Conservation (phyloP, 1,140 invertebrate species). For the Meloidogyne hapla region DNA sequence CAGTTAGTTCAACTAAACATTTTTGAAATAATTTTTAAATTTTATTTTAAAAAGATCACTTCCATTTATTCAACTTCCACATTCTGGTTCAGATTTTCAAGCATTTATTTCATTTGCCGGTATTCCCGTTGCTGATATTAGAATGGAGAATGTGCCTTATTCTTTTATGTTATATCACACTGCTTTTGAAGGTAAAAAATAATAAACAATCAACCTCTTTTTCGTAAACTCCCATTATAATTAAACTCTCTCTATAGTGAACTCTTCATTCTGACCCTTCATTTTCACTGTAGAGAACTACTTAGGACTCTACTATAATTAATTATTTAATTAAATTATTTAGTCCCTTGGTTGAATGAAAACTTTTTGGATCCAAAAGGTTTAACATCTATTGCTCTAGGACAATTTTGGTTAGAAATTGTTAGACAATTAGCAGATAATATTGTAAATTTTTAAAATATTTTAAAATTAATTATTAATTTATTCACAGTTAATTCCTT, state of each 20-base stretch:
- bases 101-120: constrained; percentile 46
- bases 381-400: constrained; percentile 42
- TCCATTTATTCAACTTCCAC: constrained; percentile 37
- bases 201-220: too few species aligned
- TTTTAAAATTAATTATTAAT: constrained; percentile 19
- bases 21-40: too few species aligned
- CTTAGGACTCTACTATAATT: too few species aligned
- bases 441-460: constrained; percentile 38
- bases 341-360: constrained; percentile 44
- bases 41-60: constrained; percentile 33
- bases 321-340: constrained; percentile 2
- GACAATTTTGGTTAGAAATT: constrained; percentile 55
- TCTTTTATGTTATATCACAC: constrained; percentile 55
- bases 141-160: constrained; percentile 49
- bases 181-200: not conserved
- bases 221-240: too few species aligned
- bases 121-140: constrained; percentile 47
- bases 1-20: too few species aligned
- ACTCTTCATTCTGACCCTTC: too few species aligned
- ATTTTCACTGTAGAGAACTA: too few species aligned
- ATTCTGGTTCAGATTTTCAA: constrained; percentile 56
- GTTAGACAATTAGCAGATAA: constrained; percentile 42
- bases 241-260: too few species aligned
- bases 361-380: constrained; percentile 44
- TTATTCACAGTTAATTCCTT: constrained; percentile 43